phyloP scores from a whole-genome alignment of 2,797 vertebrate species.

The Leucoraja ocellata region DNA sequence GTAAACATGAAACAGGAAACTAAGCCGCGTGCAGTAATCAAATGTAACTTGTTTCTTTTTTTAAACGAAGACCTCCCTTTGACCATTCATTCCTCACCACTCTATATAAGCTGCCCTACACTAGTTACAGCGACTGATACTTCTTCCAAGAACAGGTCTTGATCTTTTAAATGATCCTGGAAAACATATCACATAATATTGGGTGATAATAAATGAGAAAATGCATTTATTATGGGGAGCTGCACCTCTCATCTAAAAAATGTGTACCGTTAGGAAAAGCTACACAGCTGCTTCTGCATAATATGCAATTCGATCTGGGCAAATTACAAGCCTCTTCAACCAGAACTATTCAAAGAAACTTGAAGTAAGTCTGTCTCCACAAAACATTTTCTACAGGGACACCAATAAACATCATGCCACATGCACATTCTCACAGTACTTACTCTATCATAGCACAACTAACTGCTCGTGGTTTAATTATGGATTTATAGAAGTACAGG shows the following conservation, averaged over 20 bases:
- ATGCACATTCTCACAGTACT: constrained; percentile 31
- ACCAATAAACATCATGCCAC: constrained; percentile 34
- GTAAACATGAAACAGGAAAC: constrained; percentile 33
- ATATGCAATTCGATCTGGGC: constrained; percentile 7
- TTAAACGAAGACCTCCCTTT: not conserved
- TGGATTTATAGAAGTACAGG: constrained; percentile 11
- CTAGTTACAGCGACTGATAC: not conserved
- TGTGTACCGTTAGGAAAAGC: not conserved
- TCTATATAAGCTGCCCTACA: not conserved
- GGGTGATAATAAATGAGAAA: not conserved
- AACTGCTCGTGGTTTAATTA: not conserved
- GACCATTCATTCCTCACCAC: not conserved
- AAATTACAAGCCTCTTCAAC: constrained; percentile 20
- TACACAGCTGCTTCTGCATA: not conserved
- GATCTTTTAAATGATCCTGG: not conserved
- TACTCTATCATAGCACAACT: constrained; percentile 11
- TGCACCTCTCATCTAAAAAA: not conserved
- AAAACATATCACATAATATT: not conserved
- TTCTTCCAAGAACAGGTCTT: not conserved
- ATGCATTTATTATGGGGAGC: not conserved
- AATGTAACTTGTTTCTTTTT: constrained; percentile 10
- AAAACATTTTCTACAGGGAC: constrained; percentile 32
- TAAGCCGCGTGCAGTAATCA: constrained; percentile 11
- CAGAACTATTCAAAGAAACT: constrained; percentile 27
- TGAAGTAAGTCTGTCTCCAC: constrained; percentile 29